Conservation (phyloP, 2,888 invertebrate species). For the Helicoverpa assulta region DNA sequence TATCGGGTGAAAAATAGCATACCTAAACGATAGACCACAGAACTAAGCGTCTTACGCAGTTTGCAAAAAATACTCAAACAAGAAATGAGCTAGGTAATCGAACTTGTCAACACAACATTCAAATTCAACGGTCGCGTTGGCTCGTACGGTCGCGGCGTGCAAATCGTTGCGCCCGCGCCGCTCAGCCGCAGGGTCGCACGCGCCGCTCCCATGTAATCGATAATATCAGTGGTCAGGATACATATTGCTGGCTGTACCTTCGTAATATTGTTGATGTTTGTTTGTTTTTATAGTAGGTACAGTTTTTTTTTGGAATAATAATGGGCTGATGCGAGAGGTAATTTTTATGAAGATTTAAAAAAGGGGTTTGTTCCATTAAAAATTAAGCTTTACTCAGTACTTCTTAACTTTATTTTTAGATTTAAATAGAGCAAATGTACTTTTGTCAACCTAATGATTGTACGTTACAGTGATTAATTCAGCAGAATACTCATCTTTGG, state of each 20-base stretch:
- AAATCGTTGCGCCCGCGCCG: conserved; percentile 51
- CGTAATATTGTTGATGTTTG: conserved; percentile 1
- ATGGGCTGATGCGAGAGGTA: no score
- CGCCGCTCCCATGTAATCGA: conserved; percentile 68
- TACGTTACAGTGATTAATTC: no score
- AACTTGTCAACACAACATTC: conserved; percentile 22
- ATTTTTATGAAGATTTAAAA: no score
- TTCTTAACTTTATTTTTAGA: no score
- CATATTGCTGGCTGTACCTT: conserved; percentile 21
- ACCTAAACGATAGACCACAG: no score
- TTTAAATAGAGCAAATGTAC: no score
- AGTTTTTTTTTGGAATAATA: no score
- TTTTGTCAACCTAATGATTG: no score
- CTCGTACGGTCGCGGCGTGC: conserved; percentile 39
- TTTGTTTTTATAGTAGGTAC: conserved; percentile 3
- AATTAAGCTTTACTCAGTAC: no score
- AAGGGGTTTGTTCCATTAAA: no score
- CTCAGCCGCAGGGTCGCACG: conserved; percentile 53
- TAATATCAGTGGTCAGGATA: conserved; percentile 61
- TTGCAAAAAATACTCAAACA: not conserved
- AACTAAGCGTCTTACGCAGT: not conserved
- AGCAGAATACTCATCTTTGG: no score
- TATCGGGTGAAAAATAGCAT: no score
- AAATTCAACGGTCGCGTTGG: conserved; percentile 50
- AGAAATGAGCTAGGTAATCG: conserved; percentile 9